Conservation (phyloP, 2,888 invertebrate genomes). For the Tetragnatha montana region DNA sequence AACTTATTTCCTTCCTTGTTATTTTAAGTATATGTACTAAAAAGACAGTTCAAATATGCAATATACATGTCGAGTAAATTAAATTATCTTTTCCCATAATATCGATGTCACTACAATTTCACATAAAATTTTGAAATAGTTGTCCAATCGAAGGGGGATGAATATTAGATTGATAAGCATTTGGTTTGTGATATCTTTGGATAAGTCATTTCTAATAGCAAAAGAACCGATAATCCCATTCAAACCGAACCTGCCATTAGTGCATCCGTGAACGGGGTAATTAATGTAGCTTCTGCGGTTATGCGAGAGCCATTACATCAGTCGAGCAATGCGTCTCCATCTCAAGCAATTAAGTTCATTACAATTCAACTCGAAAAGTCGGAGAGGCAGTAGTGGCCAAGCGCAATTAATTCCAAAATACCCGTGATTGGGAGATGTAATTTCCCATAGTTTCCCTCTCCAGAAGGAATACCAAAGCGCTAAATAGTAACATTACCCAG, state of each 20-base stretch:
- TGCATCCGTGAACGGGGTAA: neutral
- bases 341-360: neutral
- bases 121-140: too few species aligned
- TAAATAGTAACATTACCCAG: slow-evolving; percentile 57
- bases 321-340: neutral
- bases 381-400: neutral
- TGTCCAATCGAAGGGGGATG: too few species aligned
- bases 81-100: too few species aligned
- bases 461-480: slow-evolving; percentile 18
- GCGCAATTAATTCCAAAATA: neutral
- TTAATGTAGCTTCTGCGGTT: neutral
- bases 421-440: neutral
- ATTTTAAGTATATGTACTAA: too few species aligned
- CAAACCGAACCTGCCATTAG: neutral
- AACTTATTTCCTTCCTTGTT: too few species aligned
- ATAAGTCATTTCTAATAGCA: too few species aligned
- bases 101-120: too few species aligned
- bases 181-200: too few species aligned
- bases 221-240: too few species aligned
- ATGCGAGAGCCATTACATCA: neutral
- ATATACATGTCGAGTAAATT: too few species aligned
- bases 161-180: too few species aligned
- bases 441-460: slow-evolving; percentile 10
- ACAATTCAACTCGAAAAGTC: neutral
- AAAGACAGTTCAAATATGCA: too few species aligned